Evolutionary conservation across 2,888 invertebrate genomes (phyloP).

Genomic region (Diploptera punctata): DNA sequence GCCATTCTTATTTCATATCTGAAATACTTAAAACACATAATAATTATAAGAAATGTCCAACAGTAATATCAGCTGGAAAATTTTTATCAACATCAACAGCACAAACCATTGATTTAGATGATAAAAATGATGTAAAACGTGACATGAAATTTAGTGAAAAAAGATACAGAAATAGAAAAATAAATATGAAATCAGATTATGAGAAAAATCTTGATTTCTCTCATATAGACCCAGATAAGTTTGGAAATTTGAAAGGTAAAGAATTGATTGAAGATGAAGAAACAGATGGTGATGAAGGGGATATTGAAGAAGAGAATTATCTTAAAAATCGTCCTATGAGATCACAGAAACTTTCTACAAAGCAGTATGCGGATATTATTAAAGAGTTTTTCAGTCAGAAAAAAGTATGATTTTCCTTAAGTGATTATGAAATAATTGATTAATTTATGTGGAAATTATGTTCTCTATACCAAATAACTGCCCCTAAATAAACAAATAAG

Average conservation of each 20-base stretch:
- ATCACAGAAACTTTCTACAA: constrained; percentile 62
- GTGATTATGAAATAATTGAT: no score
- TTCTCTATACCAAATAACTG: no score
- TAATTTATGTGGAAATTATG: no score
- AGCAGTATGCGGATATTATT: constrained; percentile 74
- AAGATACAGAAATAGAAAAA: no score
- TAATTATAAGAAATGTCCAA: background rate
- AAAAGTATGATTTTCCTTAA: constrained; percentile 57
- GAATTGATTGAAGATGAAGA: background rate
- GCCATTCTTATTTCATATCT: background rate
- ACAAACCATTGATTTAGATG: no score
- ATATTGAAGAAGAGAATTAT: constrained; percentile 66
- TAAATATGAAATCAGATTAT: no score
- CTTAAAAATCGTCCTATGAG: constrained; percentile 60
- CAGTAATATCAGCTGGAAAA: background rate
- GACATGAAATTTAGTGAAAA: no score
- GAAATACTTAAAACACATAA: background rate
- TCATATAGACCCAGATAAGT: constrained; percentile 63
- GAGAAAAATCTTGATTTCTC: no score
- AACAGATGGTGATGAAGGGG: constrained; percentile 54
- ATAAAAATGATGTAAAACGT: no score
- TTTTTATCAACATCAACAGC: no score
- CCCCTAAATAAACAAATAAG: no score
- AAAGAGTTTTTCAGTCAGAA: constrained; percentile 69
- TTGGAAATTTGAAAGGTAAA: constrained; percentile 47